phyloP scores from a whole-genome alignment of 2,888 invertebrate genomes.

The Oxyteleia sp. region DNA sequence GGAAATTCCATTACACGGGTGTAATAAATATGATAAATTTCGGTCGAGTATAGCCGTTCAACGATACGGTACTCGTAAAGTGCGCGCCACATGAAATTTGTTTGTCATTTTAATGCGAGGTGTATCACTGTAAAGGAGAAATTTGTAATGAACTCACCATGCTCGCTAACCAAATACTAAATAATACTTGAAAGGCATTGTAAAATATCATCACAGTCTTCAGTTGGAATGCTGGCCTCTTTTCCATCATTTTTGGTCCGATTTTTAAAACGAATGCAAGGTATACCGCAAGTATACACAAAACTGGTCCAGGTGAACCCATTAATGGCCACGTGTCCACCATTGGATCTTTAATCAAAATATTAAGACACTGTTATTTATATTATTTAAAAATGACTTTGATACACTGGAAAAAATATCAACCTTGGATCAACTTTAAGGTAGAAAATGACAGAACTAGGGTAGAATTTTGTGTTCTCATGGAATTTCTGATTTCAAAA shows the following conservation, averaged over 20 bases:
- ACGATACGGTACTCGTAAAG: conserved; percentile 24
- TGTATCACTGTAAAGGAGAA: conserved; percentile 5
- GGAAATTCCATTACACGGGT: background rate
- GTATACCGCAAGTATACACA: conserved; percentile 90
- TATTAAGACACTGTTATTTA: too few relatives aligned
- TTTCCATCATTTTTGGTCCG: conserved; percentile 93
- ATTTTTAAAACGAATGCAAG: conserved; percentile 92
- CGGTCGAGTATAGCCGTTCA: background rate
- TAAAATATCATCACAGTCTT: conserved; percentile 92
- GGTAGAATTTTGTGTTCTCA: too few relatives aligned
- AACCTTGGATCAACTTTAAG: too few relatives aligned
- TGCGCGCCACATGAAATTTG: background rate
- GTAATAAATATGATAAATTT: conserved; percentile 5
- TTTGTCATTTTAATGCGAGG: background rate
- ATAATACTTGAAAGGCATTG: conserved; percentile 95
- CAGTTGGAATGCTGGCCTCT: conserved; percentile 92
- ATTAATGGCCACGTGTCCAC: conserved; percentile 94
- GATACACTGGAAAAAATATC: too few relatives aligned
- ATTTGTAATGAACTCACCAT: conserved; percentile 86
- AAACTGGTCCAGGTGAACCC: conserved; percentile 92
- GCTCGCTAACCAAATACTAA: conserved; percentile 92
- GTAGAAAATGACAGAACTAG: too few relatives aligned
- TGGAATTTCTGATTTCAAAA: too few relatives aligned
- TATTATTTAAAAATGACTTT: too few relatives aligned
- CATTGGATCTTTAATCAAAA: conserved; percentile 90